phyloP scores from a whole-genome alignment of 2,113 vertebrate species.

The Onychorhynchus coronatus region DNA sequence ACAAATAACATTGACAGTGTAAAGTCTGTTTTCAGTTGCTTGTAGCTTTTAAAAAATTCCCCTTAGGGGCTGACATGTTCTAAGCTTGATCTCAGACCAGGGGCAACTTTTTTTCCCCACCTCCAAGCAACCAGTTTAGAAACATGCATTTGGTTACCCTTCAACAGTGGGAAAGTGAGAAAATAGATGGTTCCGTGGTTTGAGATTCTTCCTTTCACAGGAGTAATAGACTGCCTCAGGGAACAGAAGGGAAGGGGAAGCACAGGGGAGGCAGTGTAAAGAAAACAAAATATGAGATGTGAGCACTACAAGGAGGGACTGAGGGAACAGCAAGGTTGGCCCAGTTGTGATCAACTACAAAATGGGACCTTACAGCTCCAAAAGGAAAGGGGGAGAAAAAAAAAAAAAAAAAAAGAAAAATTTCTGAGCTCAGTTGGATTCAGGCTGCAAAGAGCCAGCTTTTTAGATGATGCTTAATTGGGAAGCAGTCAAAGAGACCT shows the following conservation, averaged over 20 bases:
- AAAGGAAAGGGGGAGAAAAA: neutral
- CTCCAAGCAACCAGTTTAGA: neutral
- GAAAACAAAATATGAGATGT: neutral
- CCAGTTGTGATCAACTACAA: neutral
- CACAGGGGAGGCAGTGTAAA: neutral
- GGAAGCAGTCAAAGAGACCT: neutral
- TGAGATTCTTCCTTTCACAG: neutral
- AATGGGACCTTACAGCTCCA: neutral
- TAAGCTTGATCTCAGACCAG: neutral
- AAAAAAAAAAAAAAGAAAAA: neutral
- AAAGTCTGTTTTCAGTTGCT: conserved; percentile 6
- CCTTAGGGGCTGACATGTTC: neutral
- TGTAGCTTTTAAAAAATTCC: neutral
- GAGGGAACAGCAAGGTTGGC: neutral
- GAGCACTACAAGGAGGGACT: neutral
- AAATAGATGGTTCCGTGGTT: neutral
- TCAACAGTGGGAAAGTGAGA: conserved; percentile 27
- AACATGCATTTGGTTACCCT: neutral
- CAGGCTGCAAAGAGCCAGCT: neutral
- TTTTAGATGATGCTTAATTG: neutral
- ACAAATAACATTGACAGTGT: neutral
- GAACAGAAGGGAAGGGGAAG: neutral
- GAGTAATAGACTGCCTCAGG: neutral
- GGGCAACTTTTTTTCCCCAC: neutral
- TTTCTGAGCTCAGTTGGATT: neutral